Evolutionary conservation across 2,888 invertebrate genomes (phyloP).

Genomic region (Candidula unifasciata): DNA sequence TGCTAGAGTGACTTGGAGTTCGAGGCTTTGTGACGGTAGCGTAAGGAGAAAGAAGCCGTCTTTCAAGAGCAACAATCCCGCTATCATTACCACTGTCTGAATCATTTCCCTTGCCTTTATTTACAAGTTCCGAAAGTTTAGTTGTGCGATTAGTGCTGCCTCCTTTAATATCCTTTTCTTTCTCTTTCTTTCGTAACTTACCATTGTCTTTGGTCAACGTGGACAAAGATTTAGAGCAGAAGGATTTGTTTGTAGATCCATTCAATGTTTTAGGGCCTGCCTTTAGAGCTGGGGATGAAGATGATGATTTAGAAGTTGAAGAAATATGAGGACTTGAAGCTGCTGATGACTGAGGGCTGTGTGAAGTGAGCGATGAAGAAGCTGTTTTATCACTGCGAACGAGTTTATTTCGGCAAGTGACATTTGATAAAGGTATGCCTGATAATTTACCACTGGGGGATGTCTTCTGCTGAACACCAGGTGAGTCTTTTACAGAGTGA

Average conservation of each 20-base stretch:
- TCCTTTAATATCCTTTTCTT: conserved; percentile 66
- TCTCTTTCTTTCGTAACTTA: conserved; percentile 67
- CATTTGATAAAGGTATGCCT: conserved; percentile 16
- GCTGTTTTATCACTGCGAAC: conserved; percentile 33
- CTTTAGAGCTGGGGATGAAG: conserved; percentile 46
- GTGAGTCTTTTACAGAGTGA: conserved; percentile 2
- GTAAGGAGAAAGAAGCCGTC: conserved; percentile 77
- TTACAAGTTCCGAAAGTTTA: conserved; percentile 41
- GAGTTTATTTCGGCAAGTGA: not conserved
- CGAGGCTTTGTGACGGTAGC: conserved; percentile 77
- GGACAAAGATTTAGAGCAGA: conserved; percentile 41
- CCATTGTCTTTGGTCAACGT: conserved; percentile 36
- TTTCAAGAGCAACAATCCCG: conserved; percentile 71
- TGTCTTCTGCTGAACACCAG: conserved; percentile 23
- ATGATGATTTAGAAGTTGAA: conserved; percentile 31
- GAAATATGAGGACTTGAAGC: conserved; percentile 53
- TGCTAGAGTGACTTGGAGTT: conserved; percentile 76
- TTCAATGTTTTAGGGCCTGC: conserved; percentile 35
- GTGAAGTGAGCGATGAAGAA: conserved; percentile 43
- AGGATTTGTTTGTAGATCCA: conserved; percentile 48
- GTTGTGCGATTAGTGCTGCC: conserved; percentile 17
- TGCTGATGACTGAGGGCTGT: conserved; percentile 52
- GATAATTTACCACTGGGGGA: conserved; percentile 18
- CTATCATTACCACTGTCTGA: conserved; percentile 78
- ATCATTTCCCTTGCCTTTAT: conserved; percentile 59